These are phyloP conservation scores for Elachura formosa DNA, from an alignment of 2,113 vertebrate species.

Conservation along the genomic window DNA sequence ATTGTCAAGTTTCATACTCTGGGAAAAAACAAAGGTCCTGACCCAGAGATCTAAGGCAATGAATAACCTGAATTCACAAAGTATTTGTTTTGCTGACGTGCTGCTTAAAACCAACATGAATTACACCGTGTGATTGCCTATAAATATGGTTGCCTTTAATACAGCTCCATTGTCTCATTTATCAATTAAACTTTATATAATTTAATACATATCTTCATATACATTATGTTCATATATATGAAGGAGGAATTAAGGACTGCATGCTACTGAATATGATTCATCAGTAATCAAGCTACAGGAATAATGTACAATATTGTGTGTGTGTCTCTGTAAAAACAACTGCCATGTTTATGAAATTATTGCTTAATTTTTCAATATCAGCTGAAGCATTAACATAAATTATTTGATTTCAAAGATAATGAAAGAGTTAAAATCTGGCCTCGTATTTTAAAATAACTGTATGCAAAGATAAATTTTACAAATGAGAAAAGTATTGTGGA, in stretches of 20 bases:
- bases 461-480: background rate
- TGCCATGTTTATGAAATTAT: background rate
- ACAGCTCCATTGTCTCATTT: background rate
- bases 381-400: background rate
- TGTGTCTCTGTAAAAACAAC: background rate
- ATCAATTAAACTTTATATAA: background rate
- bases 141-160: background rate
- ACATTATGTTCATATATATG: background rate
- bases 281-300: background rate
- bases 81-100: background rate
- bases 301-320: background rate
- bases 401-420: background rate
- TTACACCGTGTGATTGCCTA: background rate
- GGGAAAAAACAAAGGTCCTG: background rate
- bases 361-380: background rate
- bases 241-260: background rate
- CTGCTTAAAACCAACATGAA: background rate
- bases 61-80: background rate
- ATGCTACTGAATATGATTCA: background rate
- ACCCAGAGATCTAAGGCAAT: background rate
- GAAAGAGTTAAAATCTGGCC: background rate
- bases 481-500: background rate
- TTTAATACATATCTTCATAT: background rate
- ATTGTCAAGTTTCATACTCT: background rate
- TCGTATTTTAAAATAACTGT: background rate